These are phyloP conservation scores for Acrobasis consociella DNA, from an alignment of 2,888 invertebrate species.

Conservation along the genomic window DNA sequence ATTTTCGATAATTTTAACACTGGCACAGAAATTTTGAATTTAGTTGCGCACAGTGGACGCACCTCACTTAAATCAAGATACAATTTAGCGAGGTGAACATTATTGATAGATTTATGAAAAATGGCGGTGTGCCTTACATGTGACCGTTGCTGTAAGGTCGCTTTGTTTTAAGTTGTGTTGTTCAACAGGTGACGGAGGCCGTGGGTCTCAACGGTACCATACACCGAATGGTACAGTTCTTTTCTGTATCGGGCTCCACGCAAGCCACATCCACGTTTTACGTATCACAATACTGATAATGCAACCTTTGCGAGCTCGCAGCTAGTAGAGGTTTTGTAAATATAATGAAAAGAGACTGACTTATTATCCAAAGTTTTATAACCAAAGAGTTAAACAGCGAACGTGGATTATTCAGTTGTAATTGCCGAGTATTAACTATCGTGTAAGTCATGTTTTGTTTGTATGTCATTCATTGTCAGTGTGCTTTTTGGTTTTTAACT, in stretches of 20 bases:
- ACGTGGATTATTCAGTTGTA: constrained; percentile 73
- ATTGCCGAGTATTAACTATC: constrained; percentile 74
- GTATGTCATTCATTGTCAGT: constrained; percentile 80
- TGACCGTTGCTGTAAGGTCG: constrained; percentile 52
- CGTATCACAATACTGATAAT: constrained; percentile 83
- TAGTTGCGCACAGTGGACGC: constrained; percentile 53
- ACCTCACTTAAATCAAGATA: constrained; percentile 38
- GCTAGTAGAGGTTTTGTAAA: constrained; percentile 71
- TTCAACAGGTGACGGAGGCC: constrained; percentile 84
- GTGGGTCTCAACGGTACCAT: constrained; percentile 84
- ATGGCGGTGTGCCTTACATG: constrained; percentile 33
- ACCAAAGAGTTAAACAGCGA: constrained; percentile 66
- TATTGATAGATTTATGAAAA: constrained; percentile 25
- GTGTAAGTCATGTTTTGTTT: constrained; percentile 83
- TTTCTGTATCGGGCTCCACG: constrained; percentile 84
- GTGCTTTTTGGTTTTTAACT: constrained; percentile 73
- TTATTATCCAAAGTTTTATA: constrained; percentile 74
- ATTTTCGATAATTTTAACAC: constrained; percentile 50
- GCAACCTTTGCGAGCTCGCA: constrained; percentile 46
- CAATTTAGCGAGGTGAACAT: constrained; percentile 35
- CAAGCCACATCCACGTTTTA: constrained; percentile 85
- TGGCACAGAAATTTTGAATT: constrained; percentile 53
- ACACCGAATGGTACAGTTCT: constrained; percentile 85
- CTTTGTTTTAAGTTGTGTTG: constrained; percentile 76
- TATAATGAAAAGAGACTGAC: constrained; percentile 77